A percentile compares a stretch with the other conserved stretches of the same genome.
Conservation (phyloP, 2,888 invertebrate species). For the Schizaphis graminum region DNA sequence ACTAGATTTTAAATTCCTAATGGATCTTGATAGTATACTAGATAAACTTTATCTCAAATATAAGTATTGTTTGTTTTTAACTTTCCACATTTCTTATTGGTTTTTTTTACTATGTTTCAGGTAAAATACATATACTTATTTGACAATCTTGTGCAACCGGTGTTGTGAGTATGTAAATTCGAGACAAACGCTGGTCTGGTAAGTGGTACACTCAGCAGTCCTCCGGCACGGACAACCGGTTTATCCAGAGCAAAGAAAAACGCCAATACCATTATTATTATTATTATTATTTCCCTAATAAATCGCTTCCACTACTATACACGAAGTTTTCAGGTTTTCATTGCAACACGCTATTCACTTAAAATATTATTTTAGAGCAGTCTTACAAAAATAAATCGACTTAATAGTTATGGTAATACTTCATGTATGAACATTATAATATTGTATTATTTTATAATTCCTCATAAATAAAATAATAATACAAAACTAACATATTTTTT, state of each 20-base stretch:
- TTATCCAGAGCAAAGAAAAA: conserved; percentile 57
- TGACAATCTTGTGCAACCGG: conserved; percentile 51
- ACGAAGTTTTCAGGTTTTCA: neutral
- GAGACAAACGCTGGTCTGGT: conserved; percentile 22
- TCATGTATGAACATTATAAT: neutral
- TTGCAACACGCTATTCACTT: neutral
- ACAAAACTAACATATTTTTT: neutral
- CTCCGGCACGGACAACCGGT: conserved; percentile 45
- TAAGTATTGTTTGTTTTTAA: neutral
- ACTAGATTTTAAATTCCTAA: neutral
- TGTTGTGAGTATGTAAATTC: conserved; percentile 58
- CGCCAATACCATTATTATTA: conserved; percentile 37
- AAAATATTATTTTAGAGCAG: neutral
- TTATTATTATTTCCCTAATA: neutral
- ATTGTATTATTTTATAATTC: neutral
- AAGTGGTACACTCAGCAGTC: conserved; percentile 48
- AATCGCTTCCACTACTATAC: neutral
- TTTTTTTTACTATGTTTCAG: conserved; percentile 47
- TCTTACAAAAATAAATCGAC: neutral
- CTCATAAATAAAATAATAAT: neutral
- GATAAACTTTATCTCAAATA: neutral
- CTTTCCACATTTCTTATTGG: neutral
- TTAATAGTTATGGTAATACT: conserved; percentile 19
- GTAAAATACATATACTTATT: conserved; percentile 41
- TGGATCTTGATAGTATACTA: neutral